Evolutionary conservation across 2,888 invertebrate species (phyloP), one percentile per base, ranked within the genome.

Genomic region (Chloroclystis v-ata): DNA sequence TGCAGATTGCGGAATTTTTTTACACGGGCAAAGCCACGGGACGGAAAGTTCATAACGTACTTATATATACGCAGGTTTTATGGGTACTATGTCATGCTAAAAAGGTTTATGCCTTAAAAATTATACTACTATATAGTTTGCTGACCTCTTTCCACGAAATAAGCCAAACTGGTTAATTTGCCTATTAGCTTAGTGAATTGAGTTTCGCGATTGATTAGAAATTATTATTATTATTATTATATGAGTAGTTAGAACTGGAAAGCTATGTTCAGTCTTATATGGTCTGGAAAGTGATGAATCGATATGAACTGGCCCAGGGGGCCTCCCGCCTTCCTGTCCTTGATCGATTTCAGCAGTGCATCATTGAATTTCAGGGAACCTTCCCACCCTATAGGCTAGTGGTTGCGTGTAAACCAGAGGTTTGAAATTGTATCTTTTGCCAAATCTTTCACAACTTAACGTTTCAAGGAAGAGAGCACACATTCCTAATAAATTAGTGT

Each of bases 281-380:
- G 35, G 7, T 24, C 10, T 35, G 35, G 20, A 20, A 35, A 11
- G 1, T 35, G 20, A 35, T 20, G 7, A 33, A 16, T 33, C 20
- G 20, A 33, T 33, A 32, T 35, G 10, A 11, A 35, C 38, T 16
- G 4, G 38, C 28, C 38, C 28, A 14, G 28, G 38, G 38, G 28
- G 28, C 28, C n/a, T 26, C 9, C 10, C 28, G 38, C 16, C 38
- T 38, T 38, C 28, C 28, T 14, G 28, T 16, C 38, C 38, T 38
- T 28, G 38, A 11, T 38, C 38, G 28, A 38, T 28, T 38, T 28
- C 14, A 38, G 28, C 37, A 38, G 28, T 38, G 38, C 38, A 38
- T 38, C 38, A 38, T 35, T 35, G 35, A 33, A 35, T 35, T 20
- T 35, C 35, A 35, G 35, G 33, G 33, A 35, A 35, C 11, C 20